Evolutionary conservation across 2,113 vertebrate genomes (phyloP), one percentile per base, ranked within the genome.

Genomic region (Limanda limanda): DNA sequence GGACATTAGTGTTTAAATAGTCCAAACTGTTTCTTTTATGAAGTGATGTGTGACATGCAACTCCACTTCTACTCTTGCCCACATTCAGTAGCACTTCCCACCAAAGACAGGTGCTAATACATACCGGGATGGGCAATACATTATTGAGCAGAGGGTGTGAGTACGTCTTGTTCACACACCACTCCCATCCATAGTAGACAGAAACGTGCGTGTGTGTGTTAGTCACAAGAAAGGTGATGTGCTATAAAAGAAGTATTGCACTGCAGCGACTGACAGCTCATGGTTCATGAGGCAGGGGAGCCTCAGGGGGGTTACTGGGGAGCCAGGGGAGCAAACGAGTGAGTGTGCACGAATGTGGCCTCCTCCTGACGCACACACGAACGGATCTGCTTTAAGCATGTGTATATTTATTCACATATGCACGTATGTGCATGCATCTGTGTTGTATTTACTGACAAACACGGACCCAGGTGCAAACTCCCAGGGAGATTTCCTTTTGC

Each of bases 231-330:
- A 63, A 83, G 79, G 65, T 61, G 55, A 13, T 24, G 21, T 18
- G 45, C 42, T 60, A 59, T 64, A 74, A 79, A 88, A 71, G 59
- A 76, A 45, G 74, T 59, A 69, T 42, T 52, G 57, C 68, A 18
- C 58, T 47, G 76, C 67, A 58, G 74, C 2, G 24, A 71, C 45
- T 86, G 80, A 84, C 88, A 82, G 82, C 86, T 86, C 82, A 72
- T 71, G 79, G 82, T 81, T 86, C 64, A 78, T 71, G 69, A 81
- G 60, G 75, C 72, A 21, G n/a, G 14, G 23, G 15, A 17, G 64
- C 60, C 70, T 74, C 52, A 5, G 58, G 80, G 65, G 63, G 56
- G 27, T 31, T 27, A 45, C 25, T 5, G 4, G 15, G 48, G 23
- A 63, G 51, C 24, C 42, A 18, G 37, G 40, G 35, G 60, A 72